Evolutionary conservation across 2,797 vertebrate genomes (phyloP), one percentile per base, ranked within the genome.

Genomic region (Euthynnus affinis): DNA sequence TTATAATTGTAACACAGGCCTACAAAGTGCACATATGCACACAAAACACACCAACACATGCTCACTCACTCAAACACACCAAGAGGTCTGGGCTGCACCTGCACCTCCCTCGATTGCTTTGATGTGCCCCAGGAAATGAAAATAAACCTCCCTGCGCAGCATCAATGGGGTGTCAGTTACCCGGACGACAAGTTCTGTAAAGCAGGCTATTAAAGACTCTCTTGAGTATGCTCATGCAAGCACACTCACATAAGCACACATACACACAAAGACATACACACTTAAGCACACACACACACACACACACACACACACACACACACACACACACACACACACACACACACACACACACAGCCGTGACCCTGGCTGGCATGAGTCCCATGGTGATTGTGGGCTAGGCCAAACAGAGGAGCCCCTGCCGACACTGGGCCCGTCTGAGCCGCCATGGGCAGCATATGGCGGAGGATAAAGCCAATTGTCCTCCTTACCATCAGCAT

Each of bases 381-480:
- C 95, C 92, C 92, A 93, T 93, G 92, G 95, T 91, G 94, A 96
- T 90, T 92, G 93, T 91, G 79, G 94, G 93, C 95, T 94, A 94
- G 94, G 92, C 91, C 91, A 94, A 93, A 92, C 90, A 93, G 83
- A 93, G 89, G 94, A 94, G 91, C 93, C 93, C 94, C 93, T 89
- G 93, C 91, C 88, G 93, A 92, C 94, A 91, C 88, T 64, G 88
- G 92, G 90, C 89, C 91, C 93, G 94, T 87, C 93, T 90, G 93
- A 96, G 94, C 93, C 94, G 90, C 83, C 92, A 90, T 81, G 90
- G 91, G 94, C 90, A 96, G 92, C 96, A 95, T 96, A 94, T 95
- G 95, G 95, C 88, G 93, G 80, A 91, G 90, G 94, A 94, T 94
- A 94, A 94, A 96, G 93, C 95, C 94, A 96, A 96, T 94, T 96